Conservation (phyloP, 2,888 invertebrate species). For the Alsophila aescularia region DNA sequence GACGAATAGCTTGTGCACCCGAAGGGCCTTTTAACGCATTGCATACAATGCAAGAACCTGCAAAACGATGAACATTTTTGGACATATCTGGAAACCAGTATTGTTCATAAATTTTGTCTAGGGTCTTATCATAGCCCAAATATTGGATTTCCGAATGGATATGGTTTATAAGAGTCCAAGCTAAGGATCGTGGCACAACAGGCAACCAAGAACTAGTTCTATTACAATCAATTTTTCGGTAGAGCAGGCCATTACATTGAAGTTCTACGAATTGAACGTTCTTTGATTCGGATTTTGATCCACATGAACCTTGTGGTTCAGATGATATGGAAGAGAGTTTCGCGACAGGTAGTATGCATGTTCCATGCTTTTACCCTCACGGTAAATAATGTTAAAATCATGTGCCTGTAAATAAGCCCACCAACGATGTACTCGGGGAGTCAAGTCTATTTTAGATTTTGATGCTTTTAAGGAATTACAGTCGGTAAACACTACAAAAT, state of each 20-base stretch:
- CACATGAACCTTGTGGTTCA: background rate
- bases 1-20: conserved; percentile 29
- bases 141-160: conserved; percentile 39
- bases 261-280: conserved; percentile 26
- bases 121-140: conserved; percentile 40
- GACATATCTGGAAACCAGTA: conserved; percentile 45
- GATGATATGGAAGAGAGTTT: no score
- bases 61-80: conserved; percentile 33
- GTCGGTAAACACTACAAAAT: conserved; percentile 38
- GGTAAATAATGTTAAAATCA: conserved; percentile 37
- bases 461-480: conserved; percentile 40
- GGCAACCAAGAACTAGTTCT: conserved; percentile 38
- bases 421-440: conserved; percentile 36
- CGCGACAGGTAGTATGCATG: conserved; percentile 36
- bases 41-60: conserved; percentile 38
- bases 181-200: conserved; percentile 34
- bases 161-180: conserved; percentile 42
- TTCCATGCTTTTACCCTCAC: conserved; percentile 27
- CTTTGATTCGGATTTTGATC: no score
- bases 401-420: conserved; percentile 39
- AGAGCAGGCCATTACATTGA: conserved; percentile 34
- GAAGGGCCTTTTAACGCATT: conserved; percentile 37
- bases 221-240: conserved; percentile 38
- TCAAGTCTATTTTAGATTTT: conserved; percentile 32
- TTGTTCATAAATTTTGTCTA: conserved; percentile 41